These are phyloP conservation scores for Theretra japonica DNA, from an alignment of 2,888 invertebrate genomes.

Conservation along the genomic window DNA sequence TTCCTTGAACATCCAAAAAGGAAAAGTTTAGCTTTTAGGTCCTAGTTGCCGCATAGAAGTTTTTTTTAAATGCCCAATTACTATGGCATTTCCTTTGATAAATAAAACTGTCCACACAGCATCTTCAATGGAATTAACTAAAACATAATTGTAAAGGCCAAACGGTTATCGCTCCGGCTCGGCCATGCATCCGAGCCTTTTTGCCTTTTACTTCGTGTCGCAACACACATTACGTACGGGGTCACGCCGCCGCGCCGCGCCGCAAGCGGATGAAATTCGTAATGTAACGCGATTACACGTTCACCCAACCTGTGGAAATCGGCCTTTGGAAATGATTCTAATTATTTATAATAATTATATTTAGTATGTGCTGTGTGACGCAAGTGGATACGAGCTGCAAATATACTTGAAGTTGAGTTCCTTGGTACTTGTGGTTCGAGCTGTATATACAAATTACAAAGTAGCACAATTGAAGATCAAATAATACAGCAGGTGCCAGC, in stretches of 20 bases:
- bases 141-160: conserved; percentile 28
- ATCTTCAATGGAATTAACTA: conserved; percentile 9
- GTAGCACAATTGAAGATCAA: no score
- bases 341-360: conserved; percentile 22
- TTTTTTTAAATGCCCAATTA: no score
- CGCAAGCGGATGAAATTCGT: conserved; percentile 56
- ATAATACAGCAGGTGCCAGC: no score
- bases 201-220: conserved; percentile 58
- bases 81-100: no score
- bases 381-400: background rate
- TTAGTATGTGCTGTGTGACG: background rate
- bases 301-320: conserved; percentile 33
- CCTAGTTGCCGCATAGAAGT: no score
- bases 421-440: no score
- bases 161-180: conserved; percentile 39
- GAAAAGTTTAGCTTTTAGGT: no score
- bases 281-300: conserved; percentile 31
- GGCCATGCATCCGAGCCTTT: conserved; percentile 63
- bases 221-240: conserved; percentile 55
- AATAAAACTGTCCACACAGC: background rate
- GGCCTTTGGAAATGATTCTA: conserved; percentile 33
- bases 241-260: conserved; percentile 60
- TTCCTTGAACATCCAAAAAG: no score
- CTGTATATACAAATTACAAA: no score
- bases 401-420: background rate